A percentile compares a stretch with the other conserved stretches of the same genome.
These are phyloP conservation scores for Dromaius novaehollandiae DNA, from an alignment of 2,113 vertebrate species.

Conservation along the genomic window DNA sequence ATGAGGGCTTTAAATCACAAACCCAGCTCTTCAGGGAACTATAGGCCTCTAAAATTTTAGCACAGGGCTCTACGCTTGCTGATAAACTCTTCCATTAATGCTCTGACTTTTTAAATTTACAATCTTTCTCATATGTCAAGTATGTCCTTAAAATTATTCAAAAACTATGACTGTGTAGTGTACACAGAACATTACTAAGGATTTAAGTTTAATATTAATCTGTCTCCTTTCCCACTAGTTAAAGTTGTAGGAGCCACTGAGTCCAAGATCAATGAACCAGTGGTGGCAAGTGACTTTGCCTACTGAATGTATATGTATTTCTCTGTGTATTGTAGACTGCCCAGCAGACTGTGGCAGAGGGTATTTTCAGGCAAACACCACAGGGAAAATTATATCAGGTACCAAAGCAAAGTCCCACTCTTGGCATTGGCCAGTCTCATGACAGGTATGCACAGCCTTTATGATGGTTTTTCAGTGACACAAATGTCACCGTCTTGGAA, in stretches of 20 bases:
- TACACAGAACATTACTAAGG: not conserved
- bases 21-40: not conserved
- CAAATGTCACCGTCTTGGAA: not conserved
- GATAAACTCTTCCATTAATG: not conserved
- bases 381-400: constrained; percentile 77
- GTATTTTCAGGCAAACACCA: constrained; percentile 80
- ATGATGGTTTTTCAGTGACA: not conserved
- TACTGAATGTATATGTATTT: not conserved
- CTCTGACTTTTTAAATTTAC: not conserved
- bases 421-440: constrained; percentile 83
- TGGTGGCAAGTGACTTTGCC: not conserved
- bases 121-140: not conserved
- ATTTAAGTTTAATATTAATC: not conserved
- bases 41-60: not conserved
- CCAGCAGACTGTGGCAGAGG: constrained; percentile 78
- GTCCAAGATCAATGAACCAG: not conserved
- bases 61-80: not conserved
- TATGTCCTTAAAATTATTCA: not conserved
- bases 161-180: not conserved
- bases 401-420: constrained; percentile 79
- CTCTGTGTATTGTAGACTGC: constrained; percentile 72
- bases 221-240: not conserved
- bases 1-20: not conserved
- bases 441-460: constrained; percentile 69
- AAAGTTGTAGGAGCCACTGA: not conserved